phyloP scores from a whole-genome alignment of 2,797 vertebrate genomes.

The Phrynocephalus forsythii region DNA sequence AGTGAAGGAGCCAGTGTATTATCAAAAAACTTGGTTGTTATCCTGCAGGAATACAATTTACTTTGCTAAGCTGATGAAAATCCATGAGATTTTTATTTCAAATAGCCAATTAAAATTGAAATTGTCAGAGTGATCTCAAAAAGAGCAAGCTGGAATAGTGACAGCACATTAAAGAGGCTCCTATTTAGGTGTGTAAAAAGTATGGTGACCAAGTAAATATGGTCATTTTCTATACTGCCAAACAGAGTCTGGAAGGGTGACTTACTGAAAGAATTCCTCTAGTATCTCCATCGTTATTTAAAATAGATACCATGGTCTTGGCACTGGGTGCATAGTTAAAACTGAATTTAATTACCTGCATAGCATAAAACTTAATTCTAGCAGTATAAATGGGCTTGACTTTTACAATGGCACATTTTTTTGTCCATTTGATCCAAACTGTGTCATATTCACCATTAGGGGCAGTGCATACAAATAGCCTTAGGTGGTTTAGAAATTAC shows the following conservation, averaged over 20 bases:
- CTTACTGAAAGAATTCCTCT: background rate
- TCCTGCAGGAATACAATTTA: slow-evolving; percentile 29
- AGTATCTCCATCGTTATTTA: slow-evolving; percentile 1
- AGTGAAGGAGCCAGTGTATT: slow-evolving; percentile 21
- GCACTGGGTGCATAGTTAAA: background rate
- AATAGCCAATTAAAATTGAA: slow-evolving; percentile 36
- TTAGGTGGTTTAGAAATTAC: background rate
- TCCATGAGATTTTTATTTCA: slow-evolving; percentile 35
- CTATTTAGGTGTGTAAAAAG: slow-evolving; percentile 30
- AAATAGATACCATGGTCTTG: background rate
- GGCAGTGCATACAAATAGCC: background rate
- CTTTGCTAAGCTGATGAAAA: slow-evolving; percentile 30
- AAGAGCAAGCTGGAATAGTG: slow-evolving; percentile 16
- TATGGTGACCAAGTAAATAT: slow-evolving; percentile 26
- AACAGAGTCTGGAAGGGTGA: background rate
- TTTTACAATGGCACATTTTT: background rate
- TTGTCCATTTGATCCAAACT: background rate
- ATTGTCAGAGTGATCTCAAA: slow-evolving; percentile 34
- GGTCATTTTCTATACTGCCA: slow-evolving; percentile 5
- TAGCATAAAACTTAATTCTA: background rate
- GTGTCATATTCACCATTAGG: background rate
- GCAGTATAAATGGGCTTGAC: background rate
- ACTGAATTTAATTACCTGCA: background rate
- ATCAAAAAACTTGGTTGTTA: slow-evolving; percentile 22
- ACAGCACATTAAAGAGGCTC: slow-evolving; percentile 37